Base-by-base conservation (phyloP, 2,113 vertebrate genomes). In the Siniperca knerii region DNA sequence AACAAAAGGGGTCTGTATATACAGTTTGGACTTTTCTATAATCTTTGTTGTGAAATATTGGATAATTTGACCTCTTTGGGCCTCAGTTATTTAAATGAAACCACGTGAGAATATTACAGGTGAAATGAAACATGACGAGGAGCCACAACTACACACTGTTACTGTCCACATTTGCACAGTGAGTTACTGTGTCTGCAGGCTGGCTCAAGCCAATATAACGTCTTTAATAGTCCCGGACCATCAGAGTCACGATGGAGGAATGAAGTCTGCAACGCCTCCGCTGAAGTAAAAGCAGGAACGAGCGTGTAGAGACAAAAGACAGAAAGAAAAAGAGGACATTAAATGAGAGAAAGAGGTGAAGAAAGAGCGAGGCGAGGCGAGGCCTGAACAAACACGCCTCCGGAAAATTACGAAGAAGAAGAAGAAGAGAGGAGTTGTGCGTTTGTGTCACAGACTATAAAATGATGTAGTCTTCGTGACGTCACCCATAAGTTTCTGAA, bases 401-500 rank as follows among this genome's bases (percentile, higher is more conserved):
- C 83, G 83, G 85, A 85, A 88, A 91, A 75, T 11, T 65, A 83
- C 86, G 58, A 9, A n/a, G n/a, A n/a, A 62, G 13, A 29, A 42
- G n/a, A 61, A 42, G 16, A 50, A 18, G 54, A 70, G 42, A 62
- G 33, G 42, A 33, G 57, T 35, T 9, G 35, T 6, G 1, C 3
- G 72, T 75, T 35, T 37, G 35, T 37, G 35, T 37, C 35, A 37
- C 5, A 4, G 35, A 5, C 35, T 37, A 37, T 37, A 37, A 37
- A 37, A 37, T 5, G 35, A 37, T 5, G 35, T 37, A 37, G 35
- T 37, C 35, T 37, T 5, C 3, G 35, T 37, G 35, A 4, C 35
- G 35, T 37, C 35, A 37, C 35, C 35, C 35, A 37, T 4, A 37
- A 2, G 35, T 37, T 37, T 37, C 35, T 37, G 35, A 37, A 6